A percentile compares a stretch with the other conserved stretches of the same genome.
These are phyloP conservation scores for Callopanchax toddi DNA, from an alignment of 2,113 vertebrate genomes.

Conservation along the genomic window DNA sequence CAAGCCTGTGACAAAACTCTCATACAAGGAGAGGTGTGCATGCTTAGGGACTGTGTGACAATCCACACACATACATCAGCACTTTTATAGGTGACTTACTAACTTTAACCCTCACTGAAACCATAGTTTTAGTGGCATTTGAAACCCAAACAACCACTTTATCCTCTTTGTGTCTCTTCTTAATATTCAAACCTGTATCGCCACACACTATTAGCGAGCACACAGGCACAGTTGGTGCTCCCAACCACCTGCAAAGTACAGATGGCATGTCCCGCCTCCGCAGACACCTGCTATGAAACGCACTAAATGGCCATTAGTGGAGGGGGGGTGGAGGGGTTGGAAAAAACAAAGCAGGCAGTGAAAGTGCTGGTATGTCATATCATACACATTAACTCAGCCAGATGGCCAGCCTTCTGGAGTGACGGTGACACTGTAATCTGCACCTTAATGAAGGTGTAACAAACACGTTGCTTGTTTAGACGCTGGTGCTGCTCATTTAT, in stretches of 20 bases:
- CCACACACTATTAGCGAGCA: background rate
- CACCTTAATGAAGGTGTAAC: constrained; percentile 23
- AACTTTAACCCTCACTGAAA: background rate
- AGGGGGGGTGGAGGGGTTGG: constrained; percentile 35
- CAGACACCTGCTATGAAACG: constrained; percentile 74
- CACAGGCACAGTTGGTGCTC: constrained; percentile 51
- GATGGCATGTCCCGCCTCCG: constrained; percentile 76
- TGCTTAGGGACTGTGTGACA: constrained; percentile 50
- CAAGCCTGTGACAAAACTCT: constrained; percentile 64
- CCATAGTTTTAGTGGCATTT: background rate
- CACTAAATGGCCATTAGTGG: constrained; percentile 68
- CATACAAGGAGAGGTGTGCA: constrained; percentile 46
- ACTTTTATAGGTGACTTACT: constrained; percentile 6
- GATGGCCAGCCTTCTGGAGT: constrained; percentile 73
- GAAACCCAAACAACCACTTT: background rate
- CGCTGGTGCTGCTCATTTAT: background rate
- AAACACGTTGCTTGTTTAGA: constrained; percentile 3
- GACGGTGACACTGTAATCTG: constrained; percentile 47
- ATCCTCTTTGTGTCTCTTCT: background rate
- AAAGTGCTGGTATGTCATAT: constrained; percentile 73
- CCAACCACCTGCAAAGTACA: constrained; percentile 71
- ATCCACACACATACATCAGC: constrained; percentile 39
- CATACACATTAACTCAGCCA: constrained; percentile 63
- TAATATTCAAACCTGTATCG: constrained; percentile 18
- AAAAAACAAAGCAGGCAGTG: constrained; percentile 69